These are phyloP conservation scores for Phylloscopus trochiloides DNA, from an alignment of 2,113 vertebrate genomes.

Conservation along the genomic window DNA sequence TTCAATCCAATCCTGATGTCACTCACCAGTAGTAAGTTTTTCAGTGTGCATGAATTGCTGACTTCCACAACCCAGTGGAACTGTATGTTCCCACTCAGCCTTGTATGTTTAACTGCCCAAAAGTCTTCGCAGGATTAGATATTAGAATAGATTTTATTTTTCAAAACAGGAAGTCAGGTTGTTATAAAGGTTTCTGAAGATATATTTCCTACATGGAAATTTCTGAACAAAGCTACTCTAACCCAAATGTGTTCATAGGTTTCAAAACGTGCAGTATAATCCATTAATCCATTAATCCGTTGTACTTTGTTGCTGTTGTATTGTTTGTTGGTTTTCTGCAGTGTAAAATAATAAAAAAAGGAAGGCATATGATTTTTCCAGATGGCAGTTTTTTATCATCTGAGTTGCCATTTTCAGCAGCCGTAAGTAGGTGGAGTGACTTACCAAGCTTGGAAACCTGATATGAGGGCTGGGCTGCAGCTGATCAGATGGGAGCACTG, in stretches of 20 bases:
- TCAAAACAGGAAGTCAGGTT: not conserved
- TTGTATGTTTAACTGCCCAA: not conserved
- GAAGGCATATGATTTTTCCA: not conserved
- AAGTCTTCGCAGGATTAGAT: not conserved
- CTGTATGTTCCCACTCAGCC: not conserved
- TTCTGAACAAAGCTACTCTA: not conserved
- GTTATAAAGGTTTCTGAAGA: not conserved
- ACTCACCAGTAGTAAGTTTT: not conserved
- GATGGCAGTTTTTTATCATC: not conserved
- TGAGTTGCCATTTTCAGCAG: not conserved
- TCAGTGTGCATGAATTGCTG: not conserved
- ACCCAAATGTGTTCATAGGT: not conserved
- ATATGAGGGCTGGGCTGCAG: not conserved
- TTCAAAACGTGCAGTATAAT: not conserved
- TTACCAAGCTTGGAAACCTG: not conserved
- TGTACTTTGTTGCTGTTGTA: not conserved
- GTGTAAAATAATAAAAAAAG: not conserved
- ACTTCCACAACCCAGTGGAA: not conserved
- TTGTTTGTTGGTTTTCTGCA: not conserved
- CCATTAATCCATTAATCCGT: not conserved
- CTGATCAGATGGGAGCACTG: not conserved
- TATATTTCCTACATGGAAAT: accelerated
- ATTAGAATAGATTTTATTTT: not conserved
- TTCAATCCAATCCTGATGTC: not conserved
- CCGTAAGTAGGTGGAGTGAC: not conserved